Percentiles rank a stretch among this genome's conserved stretches.
These are phyloP conservation scores for Aphidius ervi DNA, from an alignment of 1,140 invertebrate genomes.

Conservation along the genomic window DNA sequence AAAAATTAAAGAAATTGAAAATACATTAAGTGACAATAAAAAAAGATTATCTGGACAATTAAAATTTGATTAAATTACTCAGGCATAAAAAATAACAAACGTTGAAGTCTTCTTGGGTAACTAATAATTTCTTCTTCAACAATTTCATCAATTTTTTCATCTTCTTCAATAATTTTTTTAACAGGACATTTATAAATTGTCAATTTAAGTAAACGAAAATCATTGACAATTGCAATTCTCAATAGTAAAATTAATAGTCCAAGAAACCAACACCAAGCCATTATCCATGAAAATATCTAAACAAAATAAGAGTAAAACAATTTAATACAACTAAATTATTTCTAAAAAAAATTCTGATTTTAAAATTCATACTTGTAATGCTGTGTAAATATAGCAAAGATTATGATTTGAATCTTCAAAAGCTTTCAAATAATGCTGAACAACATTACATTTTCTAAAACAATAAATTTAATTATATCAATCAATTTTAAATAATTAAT, in stretches of 20 bases:
- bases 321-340: neutral
- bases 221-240: constrained; percentile 23
- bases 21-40: constrained; percentile 9
- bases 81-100: neutral
- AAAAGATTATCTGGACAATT: constrained; percentile 11
- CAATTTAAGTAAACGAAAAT: constrained; percentile 32
- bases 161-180: neutral
- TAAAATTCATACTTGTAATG: constrained; percentile 14
- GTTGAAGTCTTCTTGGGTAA: neutral
- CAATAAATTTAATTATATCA: constrained; percentile 7
- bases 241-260: constrained; percentile 26
- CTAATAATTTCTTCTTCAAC: neutral
- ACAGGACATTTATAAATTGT: constrained; percentile 27
- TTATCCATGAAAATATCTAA: constrained; percentile 27
- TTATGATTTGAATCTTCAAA: constrained; percentile 15
- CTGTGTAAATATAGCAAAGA: constrained; percentile 22
- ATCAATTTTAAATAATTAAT: neutral
- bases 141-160: constrained; percentile 3
- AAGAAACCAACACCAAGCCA: constrained; percentile 30
- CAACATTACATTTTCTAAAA: constrained; percentile 19
- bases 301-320: constrained; percentile 3
- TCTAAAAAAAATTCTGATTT: constrained; percentile 2
- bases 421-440: constrained; percentile 24
- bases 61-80: neutral
- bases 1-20: constrained; percentile 21